Evolutionary conservation across 92 coral and sea anemone genomes (phyloP), one percentile per base, ranked within the genome.

Genomic region (Phymanthus crucifer): DNA sequence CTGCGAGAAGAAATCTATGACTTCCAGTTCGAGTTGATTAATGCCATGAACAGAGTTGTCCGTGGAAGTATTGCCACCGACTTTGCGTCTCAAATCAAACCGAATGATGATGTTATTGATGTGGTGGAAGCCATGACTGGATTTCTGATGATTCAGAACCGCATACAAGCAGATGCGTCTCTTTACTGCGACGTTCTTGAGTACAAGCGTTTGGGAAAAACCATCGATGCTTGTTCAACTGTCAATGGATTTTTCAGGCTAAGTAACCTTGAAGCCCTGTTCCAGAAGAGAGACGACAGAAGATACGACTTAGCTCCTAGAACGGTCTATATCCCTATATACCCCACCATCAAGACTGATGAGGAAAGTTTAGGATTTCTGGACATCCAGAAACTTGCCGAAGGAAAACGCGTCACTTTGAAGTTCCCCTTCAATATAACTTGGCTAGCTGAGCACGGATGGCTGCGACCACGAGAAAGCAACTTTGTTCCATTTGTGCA

Each of bases 171-270:
- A 26, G 66, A 61, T 10, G 88, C 86, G 7, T 64, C 79, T 46
- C 66, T 81, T 1, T 88, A 84, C 73, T 88, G 91, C 66, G 91
- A 88, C 73, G 66, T 66, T 50, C 69, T 84, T 2, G 83, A 80
- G 66, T 84, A 88, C 57, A 21, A 38, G 64, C 71, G 84, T 23
- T 58, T 45, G 40, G 91, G 91, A 80, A 66, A 17, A 74, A n/a
- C 82, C 1, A 66, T 86, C 71, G 46, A 19, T 18, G 68, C 79
- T 7, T 88, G 91, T 52, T 66, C 83, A 69, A 72, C 88, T 36
- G 36, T 11, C 26, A 52, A 31, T 61, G 91, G 89, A 12, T 72
- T 87, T 31, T 87, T 87, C 65, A 77, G 82, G 23, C 75, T 54
- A 38, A 64, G 71, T 13, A 54, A 84, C 37, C 76, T 88, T 35